Evolutionary conservation across 2,797 vertebrate genomes (phyloP), one percentile per base, ranked within the genome.

Genomic region (Muscicapa striata): DNA sequence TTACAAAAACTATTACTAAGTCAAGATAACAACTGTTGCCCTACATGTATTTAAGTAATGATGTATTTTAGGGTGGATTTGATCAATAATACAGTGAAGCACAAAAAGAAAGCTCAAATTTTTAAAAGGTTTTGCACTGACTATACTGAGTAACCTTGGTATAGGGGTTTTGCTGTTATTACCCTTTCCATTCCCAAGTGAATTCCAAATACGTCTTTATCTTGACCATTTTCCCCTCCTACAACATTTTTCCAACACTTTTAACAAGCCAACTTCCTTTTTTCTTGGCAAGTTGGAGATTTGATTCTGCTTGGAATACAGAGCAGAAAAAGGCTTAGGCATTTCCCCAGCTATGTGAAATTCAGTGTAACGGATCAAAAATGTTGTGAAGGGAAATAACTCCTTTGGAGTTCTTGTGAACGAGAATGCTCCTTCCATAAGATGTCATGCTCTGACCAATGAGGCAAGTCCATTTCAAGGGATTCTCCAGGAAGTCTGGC

Each of bases 181-280:
- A 79, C 5, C 29, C 46, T 89, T 57, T 89, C 21, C 16, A 38
- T 79, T 78, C 43, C 64, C 80, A 94, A 87, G 76, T 84, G 84
- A 95, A 96, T 97, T 93, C 95, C 85, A 97, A 95, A 63, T 91
- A 93, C 41, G 34, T 88, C 63, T 94, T 96, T 88, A 90, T 95
- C 73, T 24, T 52, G 45, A 69, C 34, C 16, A n/a, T 84, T 91
- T 93, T 70, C 19, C 51, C 89, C 84, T 94, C 89, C 66, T 91
- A 62, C 90, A 92, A 62, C 41, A 93, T 91, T 95, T 85, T 68
- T 90, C 74, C 58, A 93, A 84, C 58, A 92, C 29, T 55, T 94
- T 81, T 83, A 94, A 95, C 15, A 63, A 95, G 63, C n/a, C 46
- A 91, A 72, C 40, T 84, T 63, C 40, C 87, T 84, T 79, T 76